Conservation (phyloP, 37 sponge, comb jelly and placozoan genomes). For the Chondrosia reniformis region DNA sequence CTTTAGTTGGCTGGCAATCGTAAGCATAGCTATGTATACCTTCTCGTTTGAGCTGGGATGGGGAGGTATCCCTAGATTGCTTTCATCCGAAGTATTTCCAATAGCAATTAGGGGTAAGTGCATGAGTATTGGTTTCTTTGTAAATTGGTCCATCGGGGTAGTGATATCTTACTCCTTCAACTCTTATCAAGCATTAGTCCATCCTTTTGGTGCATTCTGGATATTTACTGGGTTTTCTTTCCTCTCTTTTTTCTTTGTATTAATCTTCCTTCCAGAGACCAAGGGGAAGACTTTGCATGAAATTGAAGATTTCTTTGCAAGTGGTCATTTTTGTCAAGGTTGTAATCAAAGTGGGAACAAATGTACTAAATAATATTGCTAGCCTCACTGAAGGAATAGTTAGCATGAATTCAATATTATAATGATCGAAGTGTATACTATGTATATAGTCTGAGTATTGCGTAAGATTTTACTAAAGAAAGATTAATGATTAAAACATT, state of each 20-base stretch:
- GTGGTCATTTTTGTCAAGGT: not conserved
- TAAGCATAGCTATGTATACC: constrained; percentile 52
- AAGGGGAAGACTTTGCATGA: constrained; percentile 84
- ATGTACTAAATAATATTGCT: no score
- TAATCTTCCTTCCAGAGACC: constrained; percentile 82
- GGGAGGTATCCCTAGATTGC: constrained; percentile 79
- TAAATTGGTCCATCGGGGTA: constrained; percentile 63
- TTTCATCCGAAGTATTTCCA: constrained; percentile 79
- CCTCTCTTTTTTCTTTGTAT: constrained; percentile 51
- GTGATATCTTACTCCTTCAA: constrained; percentile 48
- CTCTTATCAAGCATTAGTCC: constrained; percentile 5
- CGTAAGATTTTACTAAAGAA: no score
- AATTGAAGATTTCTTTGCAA: constrained; percentile 62
- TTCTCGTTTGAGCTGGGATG: constrained; percentile 63
- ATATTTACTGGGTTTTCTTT: constrained; percentile 52
- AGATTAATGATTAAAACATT: no score
- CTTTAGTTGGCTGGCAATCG: constrained; percentile 20
- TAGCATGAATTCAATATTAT: no score
- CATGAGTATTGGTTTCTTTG: constrained; percentile 45
- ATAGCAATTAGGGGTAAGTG: constrained; percentile 47
- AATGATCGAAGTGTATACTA: no score
- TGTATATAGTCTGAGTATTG: no score
- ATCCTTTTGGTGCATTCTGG: constrained; percentile 48
- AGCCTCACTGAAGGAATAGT: no score
- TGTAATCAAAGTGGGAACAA: no score